Conservation (phyloP, 2,888 invertebrate species). For the Cataglyphis altisquamis region DNA sequence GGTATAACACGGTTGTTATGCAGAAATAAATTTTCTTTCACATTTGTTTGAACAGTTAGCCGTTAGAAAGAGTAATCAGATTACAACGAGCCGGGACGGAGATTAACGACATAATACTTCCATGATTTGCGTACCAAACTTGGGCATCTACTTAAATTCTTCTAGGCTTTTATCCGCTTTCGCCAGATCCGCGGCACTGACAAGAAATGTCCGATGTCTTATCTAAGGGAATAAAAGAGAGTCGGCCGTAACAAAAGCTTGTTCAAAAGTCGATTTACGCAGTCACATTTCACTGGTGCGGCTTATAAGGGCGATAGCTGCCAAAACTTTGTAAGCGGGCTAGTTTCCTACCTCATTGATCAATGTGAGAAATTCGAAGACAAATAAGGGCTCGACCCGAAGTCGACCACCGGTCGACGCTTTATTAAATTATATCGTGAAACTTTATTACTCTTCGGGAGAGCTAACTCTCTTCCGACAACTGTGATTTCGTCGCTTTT, state of each 20-base stretch:
- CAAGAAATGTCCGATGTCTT: conserved; percentile 37
- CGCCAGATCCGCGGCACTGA: neutral
- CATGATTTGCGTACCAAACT: neutral
- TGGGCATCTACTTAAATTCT: neutral
- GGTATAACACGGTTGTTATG: neutral
- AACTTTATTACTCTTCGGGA: conserved; percentile 43
- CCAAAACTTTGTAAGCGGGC: conserved; percentile 37
- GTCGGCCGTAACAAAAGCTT: conserved; percentile 12
- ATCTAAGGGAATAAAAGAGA: conserved; percentile 12
- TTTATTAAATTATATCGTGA: conserved; percentile 45
- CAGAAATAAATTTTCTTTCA: neutral
- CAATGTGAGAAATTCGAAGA: conserved; percentile 42
- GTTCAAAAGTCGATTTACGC: conserved; percentile 66
- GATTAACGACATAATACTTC: conserved; percentile 8
- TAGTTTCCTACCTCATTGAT: conserved; percentile 44
- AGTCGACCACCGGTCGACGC: conserved; percentile 19
- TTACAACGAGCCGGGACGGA: neutral
- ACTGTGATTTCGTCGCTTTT: conserved; percentile 39
- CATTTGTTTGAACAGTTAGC: neutral
- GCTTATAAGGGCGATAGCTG: conserved; percentile 43
- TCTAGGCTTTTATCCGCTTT: conserved; percentile 5
- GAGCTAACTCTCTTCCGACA: conserved; percentile 16
- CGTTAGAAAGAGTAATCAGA: conserved; percentile 3
- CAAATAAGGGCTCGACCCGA: conserved; percentile 20
- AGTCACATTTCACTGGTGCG: conserved; percentile 47